A percentile compares a stretch with the other conserved stretches of the same genome.
Evolutionary conservation across 2,888 invertebrate species (phyloP).

Genomic region (Sminthurinus aureus): DNA sequence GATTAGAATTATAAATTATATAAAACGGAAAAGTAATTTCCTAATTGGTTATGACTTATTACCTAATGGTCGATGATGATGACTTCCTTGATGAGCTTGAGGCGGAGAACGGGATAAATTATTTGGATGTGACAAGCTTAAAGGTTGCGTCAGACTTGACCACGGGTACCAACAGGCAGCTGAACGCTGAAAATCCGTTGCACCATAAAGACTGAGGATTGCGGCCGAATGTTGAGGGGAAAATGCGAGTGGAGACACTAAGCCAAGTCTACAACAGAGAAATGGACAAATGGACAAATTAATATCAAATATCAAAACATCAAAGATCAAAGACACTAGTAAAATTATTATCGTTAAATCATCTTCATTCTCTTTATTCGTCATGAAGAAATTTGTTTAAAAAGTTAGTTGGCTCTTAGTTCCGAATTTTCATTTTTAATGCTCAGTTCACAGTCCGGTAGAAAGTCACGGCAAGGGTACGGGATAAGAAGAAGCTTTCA

Average conservation of each 20-base stretch:
- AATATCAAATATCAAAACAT: too few relatives aligned
- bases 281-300: background rate
- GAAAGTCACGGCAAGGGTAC: too few relatives aligned
- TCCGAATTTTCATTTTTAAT: too few relatives aligned
- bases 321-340: too few relatives aligned
- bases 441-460: too few relatives aligned
- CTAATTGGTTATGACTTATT: background rate
- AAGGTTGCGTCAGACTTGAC: slow-evolving; percentile 58
- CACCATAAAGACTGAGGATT: slow-evolving; percentile 59
- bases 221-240: slow-evolving; percentile 60
- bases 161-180: slow-evolving; percentile 60
- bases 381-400: too few relatives aligned
- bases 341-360: too few relatives aligned
- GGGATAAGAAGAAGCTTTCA: too few relatives aligned
- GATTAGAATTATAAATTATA: too few relatives aligned
- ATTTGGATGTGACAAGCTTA: slow-evolving; percentile 54
- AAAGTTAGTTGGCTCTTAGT: too few relatives aligned
- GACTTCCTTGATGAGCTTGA: slow-evolving; percentile 60
- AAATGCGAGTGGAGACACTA: slow-evolving; percentile 76
- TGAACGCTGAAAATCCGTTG: slow-evolving; percentile 59
- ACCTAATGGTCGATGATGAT: slow-evolving; percentile 59
- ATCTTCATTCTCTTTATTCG: too few relatives aligned
- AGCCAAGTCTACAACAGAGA: slow-evolving; percentile 71
- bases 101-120: slow-evolving; percentile 58
- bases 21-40: too few relatives aligned